Evolutionary conservation across 2,797 vertebrate species (phyloP).

Genomic region (Nyctalus aviator): DNA sequence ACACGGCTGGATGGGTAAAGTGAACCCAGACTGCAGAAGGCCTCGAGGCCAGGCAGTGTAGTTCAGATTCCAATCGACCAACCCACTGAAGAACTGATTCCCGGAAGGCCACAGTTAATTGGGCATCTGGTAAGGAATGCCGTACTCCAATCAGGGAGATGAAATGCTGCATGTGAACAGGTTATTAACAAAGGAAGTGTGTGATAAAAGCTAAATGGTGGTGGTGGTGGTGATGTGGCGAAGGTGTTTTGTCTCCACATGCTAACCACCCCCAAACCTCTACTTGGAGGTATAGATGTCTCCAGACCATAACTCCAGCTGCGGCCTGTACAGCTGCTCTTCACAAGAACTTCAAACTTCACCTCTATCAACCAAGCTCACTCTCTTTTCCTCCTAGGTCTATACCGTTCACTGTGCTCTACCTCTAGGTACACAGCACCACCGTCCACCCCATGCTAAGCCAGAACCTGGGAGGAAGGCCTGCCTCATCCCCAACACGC

Average conservation of each 20-base stretch:
- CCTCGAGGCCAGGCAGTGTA: neutral
- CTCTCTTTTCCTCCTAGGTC: neutral
- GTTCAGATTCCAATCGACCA: neutral
- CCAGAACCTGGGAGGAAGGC: neutral
- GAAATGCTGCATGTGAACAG: neutral
- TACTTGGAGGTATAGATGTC: neutral
- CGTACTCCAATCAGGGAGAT: neutral
- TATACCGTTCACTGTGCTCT: neutral
- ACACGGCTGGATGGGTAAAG: neutral
- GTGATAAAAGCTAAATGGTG: neutral
- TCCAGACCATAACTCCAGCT: neutral
- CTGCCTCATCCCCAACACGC: neutral
- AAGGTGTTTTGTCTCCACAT: neutral
- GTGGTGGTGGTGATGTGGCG: rapidly evolving
- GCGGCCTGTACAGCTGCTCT: neutral
- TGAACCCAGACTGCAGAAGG: neutral
- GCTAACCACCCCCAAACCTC: neutral
- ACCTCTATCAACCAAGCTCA: neutral
- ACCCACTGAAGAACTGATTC: neutral
- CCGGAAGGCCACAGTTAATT: neutral
- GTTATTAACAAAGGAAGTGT: neutral
- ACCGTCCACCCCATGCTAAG: neutral
- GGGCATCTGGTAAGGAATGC: neutral
- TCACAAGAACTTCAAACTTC: neutral
- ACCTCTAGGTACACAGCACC: neutral